Evolutionary conservation across 2,888 invertebrate genomes (phyloP), one percentile per base, ranked within the genome.

Genomic region (Subacronicta megacephala): DNA sequence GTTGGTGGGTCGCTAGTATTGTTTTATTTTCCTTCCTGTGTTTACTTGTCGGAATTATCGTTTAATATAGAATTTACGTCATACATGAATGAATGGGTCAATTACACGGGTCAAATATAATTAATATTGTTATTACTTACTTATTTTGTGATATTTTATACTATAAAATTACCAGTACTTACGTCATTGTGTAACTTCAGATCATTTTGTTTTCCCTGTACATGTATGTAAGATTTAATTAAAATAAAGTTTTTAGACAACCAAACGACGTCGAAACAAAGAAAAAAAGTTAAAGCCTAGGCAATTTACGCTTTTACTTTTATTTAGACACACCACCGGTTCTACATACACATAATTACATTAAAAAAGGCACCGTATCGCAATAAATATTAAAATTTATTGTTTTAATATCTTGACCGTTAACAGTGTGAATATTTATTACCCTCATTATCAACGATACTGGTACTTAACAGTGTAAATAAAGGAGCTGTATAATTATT

Each of bases 401-500:
- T 49, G 45, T 52, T 64, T 53, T 55, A 58, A 42, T 40, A 61
- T 50, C 54, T 61, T 55, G 3, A 37, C 43, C 47, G 47, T 61
- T 40, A 31, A 51, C 31, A 51, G 6, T 51, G 50, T 38, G 37
- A 59, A 71, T 76, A 71, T 75, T 75, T 61, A 76, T 72, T 51
- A 60, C 62, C 49, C 52, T 51, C 52, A 62, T 62, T 60, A 67
- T 53, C 41, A 46, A 26, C 38, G 33, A 62, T 62, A 59, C 33
- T 12, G 6, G 42, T 56, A 63, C 64, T 60, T 54, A 66, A 55
- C 20, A 41, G 36, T 52, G 43, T 62, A 60, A 67, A 65, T 66
- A 66, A 59, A 65, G 60, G 36, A 51, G 50, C 20, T 35, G 57
- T 51, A 62, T 65, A 71, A 67, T 60, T 54, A 59, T 52, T 58